Conservation (phyloP, 2,888 invertebrate genomes). For the Noctuana brunneofusca region DNA sequence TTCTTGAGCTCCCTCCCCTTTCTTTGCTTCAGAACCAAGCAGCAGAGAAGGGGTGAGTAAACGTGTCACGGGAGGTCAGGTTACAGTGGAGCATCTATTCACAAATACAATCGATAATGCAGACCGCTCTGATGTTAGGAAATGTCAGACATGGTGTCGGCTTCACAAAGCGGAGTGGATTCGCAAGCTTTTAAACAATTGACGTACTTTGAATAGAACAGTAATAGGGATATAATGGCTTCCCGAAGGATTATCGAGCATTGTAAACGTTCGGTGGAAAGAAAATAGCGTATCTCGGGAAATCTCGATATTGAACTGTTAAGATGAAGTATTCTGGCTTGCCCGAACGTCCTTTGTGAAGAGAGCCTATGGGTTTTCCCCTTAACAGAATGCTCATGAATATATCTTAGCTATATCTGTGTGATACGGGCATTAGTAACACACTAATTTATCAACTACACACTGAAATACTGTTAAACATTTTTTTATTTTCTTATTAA, state of each 20-base stretch:
- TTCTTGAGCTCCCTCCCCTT: constrained; percentile 54
- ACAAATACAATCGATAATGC: constrained; percentile 79
- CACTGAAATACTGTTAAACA: too few species aligned
- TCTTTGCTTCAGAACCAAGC: constrained; percentile 23
- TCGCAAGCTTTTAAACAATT: constrained; percentile 48
- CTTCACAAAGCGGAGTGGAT: constrained; percentile 56
- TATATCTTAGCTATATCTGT: too few species aligned
- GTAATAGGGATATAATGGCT: neutral
- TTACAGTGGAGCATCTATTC: constrained; percentile 58
- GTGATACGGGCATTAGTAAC: too few species aligned
- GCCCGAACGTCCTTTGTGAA: too few species aligned
- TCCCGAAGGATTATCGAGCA: neutral
- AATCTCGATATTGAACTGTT: neutral
- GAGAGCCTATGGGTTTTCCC: too few species aligned
- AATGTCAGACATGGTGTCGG: constrained; percentile 76
- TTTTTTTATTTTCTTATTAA: too few species aligned
- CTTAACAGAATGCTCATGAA: too few species aligned
- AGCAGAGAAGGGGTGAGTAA: constrained; percentile 46
- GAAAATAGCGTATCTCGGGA: neutral
- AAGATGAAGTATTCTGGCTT: too few species aligned
- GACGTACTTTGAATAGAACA: constrained; percentile 17
- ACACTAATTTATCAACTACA: too few species aligned
- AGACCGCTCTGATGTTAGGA: constrained; percentile 62
- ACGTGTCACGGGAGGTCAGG: constrained; percentile 53
- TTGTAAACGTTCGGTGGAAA: neutral